These are phyloP conservation scores for Dynastes maya DNA, from an alignment of 2,888 invertebrate genomes.

Conservation along the genomic window DNA sequence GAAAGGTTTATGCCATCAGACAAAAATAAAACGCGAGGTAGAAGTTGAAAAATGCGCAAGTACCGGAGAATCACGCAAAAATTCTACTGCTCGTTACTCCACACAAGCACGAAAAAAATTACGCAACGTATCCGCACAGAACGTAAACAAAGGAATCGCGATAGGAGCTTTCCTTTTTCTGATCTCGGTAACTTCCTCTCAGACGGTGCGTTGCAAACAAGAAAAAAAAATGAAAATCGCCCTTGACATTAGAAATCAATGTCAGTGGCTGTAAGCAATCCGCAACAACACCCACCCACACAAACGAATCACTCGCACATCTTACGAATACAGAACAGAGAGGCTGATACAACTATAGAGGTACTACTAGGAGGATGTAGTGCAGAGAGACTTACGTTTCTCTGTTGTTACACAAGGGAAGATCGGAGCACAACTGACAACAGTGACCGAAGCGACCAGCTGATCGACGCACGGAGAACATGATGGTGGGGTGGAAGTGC, in stretches of 20 bases:
- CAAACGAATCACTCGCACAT: slow-evolving; percentile 30
- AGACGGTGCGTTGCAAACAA: slow-evolving; percentile 17
- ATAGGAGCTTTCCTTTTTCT: slow-evolving; percentile 28
- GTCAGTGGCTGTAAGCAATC: slow-evolving; percentile 41
- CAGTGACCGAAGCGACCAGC: slow-evolving; percentile 59
- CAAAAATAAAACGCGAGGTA: background rate
- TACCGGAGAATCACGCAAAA: slow-evolving; percentile 12
- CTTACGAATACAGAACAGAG: slow-evolving; percentile 31
- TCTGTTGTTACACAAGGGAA: slow-evolving; percentile 58
- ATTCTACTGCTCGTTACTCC: background rate
- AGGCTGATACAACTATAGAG: slow-evolving; percentile 3
- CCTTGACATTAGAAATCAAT: slow-evolving; percentile 50
- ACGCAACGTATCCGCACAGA: slow-evolving; percentile 17
- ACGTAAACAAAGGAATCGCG: slow-evolving; percentile 39
- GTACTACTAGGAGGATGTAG: slow-evolving; percentile 10
- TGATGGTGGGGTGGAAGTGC: slow-evolving; percentile 52
- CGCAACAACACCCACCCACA: slow-evolving; percentile 36
- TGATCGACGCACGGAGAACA: slow-evolving; percentile 56
- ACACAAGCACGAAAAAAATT: slow-evolving; percentile 22
- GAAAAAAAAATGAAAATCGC: slow-evolving; percentile 40
- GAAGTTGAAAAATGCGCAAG: slow-evolving; percentile 5
- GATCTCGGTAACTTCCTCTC: slow-evolving; percentile 23
- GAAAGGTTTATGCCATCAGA: background rate
- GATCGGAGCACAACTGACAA: slow-evolving; percentile 63
- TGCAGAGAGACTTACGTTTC: slow-evolving; percentile 55